phyloP scores from a whole-genome alignment of 2,888 invertebrate species.

The Chymomyza fuscimana region DNA sequence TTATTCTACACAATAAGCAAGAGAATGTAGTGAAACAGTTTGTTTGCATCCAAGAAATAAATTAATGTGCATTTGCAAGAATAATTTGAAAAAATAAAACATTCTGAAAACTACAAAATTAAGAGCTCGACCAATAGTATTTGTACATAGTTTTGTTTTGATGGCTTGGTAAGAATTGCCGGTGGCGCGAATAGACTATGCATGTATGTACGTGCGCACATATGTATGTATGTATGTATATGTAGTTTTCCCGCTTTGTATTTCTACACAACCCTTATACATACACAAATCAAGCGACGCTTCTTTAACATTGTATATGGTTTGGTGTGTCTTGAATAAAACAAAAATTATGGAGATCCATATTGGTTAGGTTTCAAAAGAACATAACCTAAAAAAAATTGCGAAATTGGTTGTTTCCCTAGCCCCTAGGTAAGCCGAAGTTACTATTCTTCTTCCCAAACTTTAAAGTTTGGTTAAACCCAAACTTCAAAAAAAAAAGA shows the following conservation, averaged over 20 bases:
- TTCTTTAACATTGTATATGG: neutral
- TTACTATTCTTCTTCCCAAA: no score
- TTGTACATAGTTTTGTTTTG: constrained; percentile 15
- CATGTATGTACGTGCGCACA: neutral
- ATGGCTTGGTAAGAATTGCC: constrained; percentile 30
- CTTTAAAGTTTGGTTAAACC: no score
- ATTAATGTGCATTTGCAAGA: constrained; percentile 38
- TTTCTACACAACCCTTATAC: neutral
- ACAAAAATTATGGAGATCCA: neutral
- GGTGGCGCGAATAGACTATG: constrained; percentile 54
- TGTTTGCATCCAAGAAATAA: constrained; percentile 32
- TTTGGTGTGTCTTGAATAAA: neutral
- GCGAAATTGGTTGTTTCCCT: neutral
- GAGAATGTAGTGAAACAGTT: constrained; percentile 6
- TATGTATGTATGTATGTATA: constrained; percentile 6
- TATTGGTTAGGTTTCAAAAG: neutral
- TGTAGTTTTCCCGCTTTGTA: neutral
- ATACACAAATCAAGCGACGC: neutral
- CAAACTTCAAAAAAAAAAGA: no score
- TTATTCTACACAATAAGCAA: constrained; percentile 6
- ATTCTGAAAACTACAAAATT: constrained; percentile 62
- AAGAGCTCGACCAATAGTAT: constrained; percentile 26
- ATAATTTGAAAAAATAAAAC: constrained; percentile 56
- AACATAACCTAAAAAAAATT: neutral
- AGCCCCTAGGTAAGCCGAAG: no score